phyloP scores from a whole-genome alignment of 2,113 vertebrate genomes.

The Clarias batrachus region DNA sequence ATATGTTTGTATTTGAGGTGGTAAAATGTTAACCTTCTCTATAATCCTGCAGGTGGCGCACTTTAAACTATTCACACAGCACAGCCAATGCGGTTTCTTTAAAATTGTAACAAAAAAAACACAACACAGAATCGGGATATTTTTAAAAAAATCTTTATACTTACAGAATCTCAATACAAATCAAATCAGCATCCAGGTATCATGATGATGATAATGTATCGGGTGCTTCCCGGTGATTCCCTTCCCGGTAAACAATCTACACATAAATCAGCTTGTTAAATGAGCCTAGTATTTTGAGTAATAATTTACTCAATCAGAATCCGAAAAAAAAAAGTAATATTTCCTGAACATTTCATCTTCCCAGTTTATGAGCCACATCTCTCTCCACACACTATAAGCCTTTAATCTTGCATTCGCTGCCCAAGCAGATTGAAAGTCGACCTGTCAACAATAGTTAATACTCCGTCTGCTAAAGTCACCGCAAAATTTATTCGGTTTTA shows the following conservation, averaged over 20 bases:
- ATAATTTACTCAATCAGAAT: background rate
- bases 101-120: no score
- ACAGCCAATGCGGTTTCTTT: no score
- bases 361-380: background rate
- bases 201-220: no score
- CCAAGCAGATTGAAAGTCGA: slow-evolving; percentile 8
- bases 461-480: background rate
- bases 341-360: background rate
- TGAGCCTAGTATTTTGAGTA: background rate
- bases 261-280: background rate
- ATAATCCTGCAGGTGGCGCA: no score
- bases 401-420: background rate
- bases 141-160: no score
- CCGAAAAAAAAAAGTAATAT: background rate
- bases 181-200: no score
- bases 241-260: background rate
- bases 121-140: no score
- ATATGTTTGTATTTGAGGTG: no score
- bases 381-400: background rate
- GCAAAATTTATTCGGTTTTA: background rate
- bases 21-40: no score
- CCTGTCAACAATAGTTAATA: slow-evolving; percentile 8
- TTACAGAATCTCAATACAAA: no score
- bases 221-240: no score
- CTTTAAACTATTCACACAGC: no score